A percentile compares a stretch with the other conserved stretches of the same genome.
Conservation (phyloP, 1,140 invertebrate species). For the Cotesia vestalis region DNA sequence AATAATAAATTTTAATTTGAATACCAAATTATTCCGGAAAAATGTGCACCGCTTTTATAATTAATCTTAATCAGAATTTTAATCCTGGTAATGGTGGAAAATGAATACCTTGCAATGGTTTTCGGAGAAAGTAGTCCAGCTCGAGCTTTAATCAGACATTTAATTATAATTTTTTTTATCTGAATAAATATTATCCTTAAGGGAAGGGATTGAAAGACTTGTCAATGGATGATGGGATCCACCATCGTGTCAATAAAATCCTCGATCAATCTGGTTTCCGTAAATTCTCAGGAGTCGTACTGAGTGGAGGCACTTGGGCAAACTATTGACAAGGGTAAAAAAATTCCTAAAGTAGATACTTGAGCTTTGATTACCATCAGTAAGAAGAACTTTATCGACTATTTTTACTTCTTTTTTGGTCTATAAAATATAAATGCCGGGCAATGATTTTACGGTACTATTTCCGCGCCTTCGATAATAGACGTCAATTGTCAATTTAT, state of each 20-base stretch:
- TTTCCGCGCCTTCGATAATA: too few relatives aligned
- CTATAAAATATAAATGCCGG: conserved; percentile 1
- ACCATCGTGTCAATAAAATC: conserved; percentile 17
- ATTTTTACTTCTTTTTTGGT: neutral
- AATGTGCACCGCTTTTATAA: too few relatives aligned
- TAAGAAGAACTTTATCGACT: conserved; percentile 8
- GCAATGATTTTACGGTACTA: too few relatives aligned
- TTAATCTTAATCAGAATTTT: too few relatives aligned
- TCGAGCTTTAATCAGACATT: too few relatives aligned
- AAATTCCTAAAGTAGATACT: conserved; percentile 15
- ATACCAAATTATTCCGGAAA: too few relatives aligned
- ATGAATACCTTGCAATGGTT: too few relatives aligned
- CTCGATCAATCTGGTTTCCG: conserved; percentile 11
- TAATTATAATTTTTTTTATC: neutral
- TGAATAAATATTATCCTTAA: neutral
- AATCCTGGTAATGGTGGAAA: too few relatives aligned
- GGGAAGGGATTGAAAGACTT: neutral
- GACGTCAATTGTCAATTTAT: too few relatives aligned
- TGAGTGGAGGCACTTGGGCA: neutral
- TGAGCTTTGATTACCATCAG: conserved; percentile 11
- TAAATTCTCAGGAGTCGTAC: conserved; percentile 15
- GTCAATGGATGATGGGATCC: too few relatives aligned
- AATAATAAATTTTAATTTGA: too few relatives aligned
- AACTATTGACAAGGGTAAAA: conserved; percentile 13
- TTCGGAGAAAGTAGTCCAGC: too few relatives aligned